These are phyloP conservation scores for Phlogophora meticulosa DNA, from an alignment of 2,888 invertebrate species.

Conservation along the genomic window DNA sequence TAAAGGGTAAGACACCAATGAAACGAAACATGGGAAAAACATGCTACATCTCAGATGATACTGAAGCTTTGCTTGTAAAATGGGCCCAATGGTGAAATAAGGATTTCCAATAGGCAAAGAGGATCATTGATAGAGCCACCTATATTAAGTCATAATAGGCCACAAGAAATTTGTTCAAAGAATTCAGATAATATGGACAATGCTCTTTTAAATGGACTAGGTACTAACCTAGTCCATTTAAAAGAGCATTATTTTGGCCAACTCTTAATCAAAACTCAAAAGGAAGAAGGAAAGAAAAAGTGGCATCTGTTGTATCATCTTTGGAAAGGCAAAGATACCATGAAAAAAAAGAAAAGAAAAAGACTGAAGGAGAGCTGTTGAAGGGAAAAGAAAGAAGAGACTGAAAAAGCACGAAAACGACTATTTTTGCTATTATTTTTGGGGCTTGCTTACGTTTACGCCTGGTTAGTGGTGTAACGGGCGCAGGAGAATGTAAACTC, in stretches of 20 bases:
- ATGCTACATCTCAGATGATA: not conserved
- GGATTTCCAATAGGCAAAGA: slow-evolving; percentile 53
- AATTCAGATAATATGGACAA: too few relatives aligned
- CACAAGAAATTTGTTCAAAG: not conserved
- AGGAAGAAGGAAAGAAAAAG: not conserved
- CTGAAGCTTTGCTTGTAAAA: slow-evolving; percentile 8
- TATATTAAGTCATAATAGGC: not conserved
- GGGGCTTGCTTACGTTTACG: too few relatives aligned
- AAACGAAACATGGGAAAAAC: not conserved
- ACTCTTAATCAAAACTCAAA: not conserved
- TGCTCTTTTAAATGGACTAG: too few relatives aligned
- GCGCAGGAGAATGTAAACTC: too few relatives aligned
- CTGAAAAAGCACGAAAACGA: not conserved
- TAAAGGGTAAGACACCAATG: not conserved
- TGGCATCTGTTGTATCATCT: not conserved
- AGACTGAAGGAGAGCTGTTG: not conserved
- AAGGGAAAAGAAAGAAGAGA: not conserved
- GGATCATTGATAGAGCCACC: not conserved
- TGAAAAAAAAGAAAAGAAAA: not conserved
- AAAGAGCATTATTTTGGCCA: not conserved
- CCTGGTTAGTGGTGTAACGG: too few relatives aligned
- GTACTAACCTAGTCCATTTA: too few relatives aligned
- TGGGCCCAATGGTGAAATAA: slow-evolving; percentile 52
- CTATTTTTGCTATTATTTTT: too few relatives aligned
- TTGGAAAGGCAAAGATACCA: too few relatives aligned